phyloP scores from a whole-genome alignment of 2,113 vertebrate species.

The Amphiprion percula region DNA sequence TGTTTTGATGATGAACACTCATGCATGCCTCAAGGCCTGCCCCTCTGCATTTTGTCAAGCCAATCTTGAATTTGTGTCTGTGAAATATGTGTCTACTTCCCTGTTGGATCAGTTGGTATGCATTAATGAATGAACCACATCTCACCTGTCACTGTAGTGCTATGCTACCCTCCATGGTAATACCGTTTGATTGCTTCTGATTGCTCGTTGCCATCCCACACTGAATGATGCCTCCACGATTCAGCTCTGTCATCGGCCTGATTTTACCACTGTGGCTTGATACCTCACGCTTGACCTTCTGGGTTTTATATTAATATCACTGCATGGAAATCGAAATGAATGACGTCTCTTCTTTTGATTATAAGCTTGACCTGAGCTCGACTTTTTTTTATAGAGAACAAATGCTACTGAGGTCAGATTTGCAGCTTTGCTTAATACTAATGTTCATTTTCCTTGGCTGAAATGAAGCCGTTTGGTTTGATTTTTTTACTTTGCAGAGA shows the following conservation, averaged over 20 bases:
- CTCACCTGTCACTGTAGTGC: slow-evolving; percentile 48
- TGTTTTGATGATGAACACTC: slow-evolving; percentile 37
- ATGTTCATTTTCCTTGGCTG: slow-evolving; percentile 48
- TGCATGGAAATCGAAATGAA: slow-evolving; percentile 67
- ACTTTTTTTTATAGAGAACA: slow-evolving; percentile 19
- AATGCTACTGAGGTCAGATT: slow-evolving; percentile 7
- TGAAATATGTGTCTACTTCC: slow-evolving; percentile 56
- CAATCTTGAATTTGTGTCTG: slow-evolving; percentile 56
- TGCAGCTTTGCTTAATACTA: slow-evolving; percentile 63
- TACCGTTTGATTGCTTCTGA: slow-evolving; percentile 46
- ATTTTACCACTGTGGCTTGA: slow-evolving; percentile 40
- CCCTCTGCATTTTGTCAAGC: slow-evolving; percentile 73
- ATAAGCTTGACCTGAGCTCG: slow-evolving; percentile 40
- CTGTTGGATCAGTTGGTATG: slow-evolving; percentile 50
- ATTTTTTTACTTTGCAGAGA: slow-evolving; percentile 27
- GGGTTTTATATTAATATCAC: slow-evolving; percentile 29
- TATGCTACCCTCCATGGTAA: slow-evolving; percentile 55
- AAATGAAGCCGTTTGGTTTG: slow-evolving; percentile 31
- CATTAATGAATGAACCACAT: slow-evolving; percentile 51
- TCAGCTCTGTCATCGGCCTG: slow-evolving; percentile 24
- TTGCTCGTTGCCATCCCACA: slow-evolving; percentile 48
- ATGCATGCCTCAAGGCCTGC: slow-evolving; percentile 76
- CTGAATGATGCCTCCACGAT: slow-evolving; percentile 57
- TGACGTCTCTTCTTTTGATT: slow-evolving; percentile 23
- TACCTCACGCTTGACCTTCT: slow-evolving; percentile 30